Evolutionary conservation across 2,113 vertebrate genomes (phyloP), one percentile per base, ranked within the genome.

Genomic region (Mystacornis crossleyi): DNA sequence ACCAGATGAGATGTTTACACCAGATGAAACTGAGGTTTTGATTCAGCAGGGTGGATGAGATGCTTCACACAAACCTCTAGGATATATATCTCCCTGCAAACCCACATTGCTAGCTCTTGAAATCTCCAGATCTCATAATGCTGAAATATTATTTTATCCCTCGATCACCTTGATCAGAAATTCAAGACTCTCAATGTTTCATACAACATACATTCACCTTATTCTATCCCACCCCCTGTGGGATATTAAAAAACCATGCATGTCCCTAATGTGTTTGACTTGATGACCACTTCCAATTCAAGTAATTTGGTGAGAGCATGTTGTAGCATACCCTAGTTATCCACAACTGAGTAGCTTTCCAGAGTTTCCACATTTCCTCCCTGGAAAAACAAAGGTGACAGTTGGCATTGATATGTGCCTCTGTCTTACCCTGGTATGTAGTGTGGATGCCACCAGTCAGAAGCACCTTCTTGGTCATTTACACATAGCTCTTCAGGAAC

Each of bases 341-440:
- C 14, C n/a, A 72, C 24, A 75, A 53, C n/a, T 33, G 23, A 31
- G 18, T 5, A 84, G 31, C 12, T 19, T 75, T 82, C 42, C 26
- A 51, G 23, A 55, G 24, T 36, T 85, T 38, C 6, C 24, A 42
- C 6, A 45, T n/a, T 91, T 87, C 24, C 40, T 47, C 26, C 16
- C 21, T 53, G 24, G 17, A 84, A 55, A 96, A 87, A 60, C 20
- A 64, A 78, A 93, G 26, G 34, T 26, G 31, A 18, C 8, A 15
- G 8, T 34, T 3, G 8, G 33, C 31, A 81, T 0, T 47, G 38
- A 83, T 7, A 10, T 13, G 12, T 69, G 40, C 50, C 6, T 34
- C 31, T 86, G 57, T 36, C 40, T 65, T 34, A 29, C 23, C 28
- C 73, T 2, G 0, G 6, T 24, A 51, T 0, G 0, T 5, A 6